Evolutionary conservation across 2,888 invertebrate species (phyloP), one percentile per base, ranked within the genome.

Genomic region (Drosophila lutescens): DNA sequence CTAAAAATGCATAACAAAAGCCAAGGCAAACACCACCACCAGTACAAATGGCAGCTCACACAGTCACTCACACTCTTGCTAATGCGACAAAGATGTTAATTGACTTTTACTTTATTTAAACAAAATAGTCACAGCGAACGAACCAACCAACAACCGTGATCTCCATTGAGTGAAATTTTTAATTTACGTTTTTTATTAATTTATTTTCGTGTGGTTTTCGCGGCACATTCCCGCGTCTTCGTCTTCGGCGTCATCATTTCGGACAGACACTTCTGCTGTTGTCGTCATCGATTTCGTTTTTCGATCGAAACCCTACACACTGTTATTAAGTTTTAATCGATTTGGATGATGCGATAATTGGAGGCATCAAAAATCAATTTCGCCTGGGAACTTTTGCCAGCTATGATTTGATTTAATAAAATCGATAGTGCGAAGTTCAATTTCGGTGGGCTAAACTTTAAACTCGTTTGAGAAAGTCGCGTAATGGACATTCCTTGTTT

Each of bases 31-130:
- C 15, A 65, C 50, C 50, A 38, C 36, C n/a, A 55, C 46, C 17
- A 8, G 26, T 26, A 6, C 5, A 26, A 26, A 43, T 36, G 30
- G 26, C 38, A 50, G 30, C 20, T 26, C 32, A 17, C 17, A 61
- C 54, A 60, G 12, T 38, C 32, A 51, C 41, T 53, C n/a, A 26
- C 34, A 47, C 30, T 20, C 36, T 41, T 82, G 88, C 68, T 79
- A 87, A 87, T 87, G 79, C 63, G 88, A 85, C 85, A 85, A 80
- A 79, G 86, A 86, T 85, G 85, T 85, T 85, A 87, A 85, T 87
- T 87, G 88, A 88, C 85, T 85, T 85, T 85, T 85, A 85, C 85
- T 85, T 87, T 86, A 78, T 76, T 74, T 74, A 82, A 86, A 85
- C 83, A 85, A 80, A 82, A 76, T 73, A 79, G 80, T 72, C 85